Evolutionary conservation across 2,888 invertebrate genomes (phyloP).

Genomic region (Melanargia galathea): DNA sequence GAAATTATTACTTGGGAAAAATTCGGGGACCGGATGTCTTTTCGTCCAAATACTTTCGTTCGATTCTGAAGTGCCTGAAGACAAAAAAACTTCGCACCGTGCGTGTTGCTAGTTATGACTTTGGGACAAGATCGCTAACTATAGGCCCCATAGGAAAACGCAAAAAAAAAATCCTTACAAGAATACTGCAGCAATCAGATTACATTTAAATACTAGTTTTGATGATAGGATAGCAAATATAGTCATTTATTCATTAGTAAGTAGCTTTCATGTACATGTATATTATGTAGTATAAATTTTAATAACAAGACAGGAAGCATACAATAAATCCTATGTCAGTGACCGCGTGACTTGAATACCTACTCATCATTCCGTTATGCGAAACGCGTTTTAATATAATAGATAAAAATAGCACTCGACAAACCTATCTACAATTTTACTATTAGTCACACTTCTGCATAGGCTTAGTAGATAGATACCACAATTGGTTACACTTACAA

Average conservation of each 20-base stretch:
- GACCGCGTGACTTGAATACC: conserved; percentile 68
- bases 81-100: too few species aligned
- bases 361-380: conserved; percentile 61
- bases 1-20: too few species aligned
- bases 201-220: background rate
- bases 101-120: too few species aligned
- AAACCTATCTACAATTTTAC: conserved; percentile 40
- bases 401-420: conserved; percentile 44
- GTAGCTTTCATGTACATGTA: too few species aligned
- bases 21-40: too few species aligned
- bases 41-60: too few species aligned
- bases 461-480: background rate
- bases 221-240: conserved; percentile 11
- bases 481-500: too few species aligned
- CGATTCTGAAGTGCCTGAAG: too few species aligned
- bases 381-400: conserved; percentile 51
- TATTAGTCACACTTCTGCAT: conserved; percentile 29
- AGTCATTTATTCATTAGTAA: too few species aligned
- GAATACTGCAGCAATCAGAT: background rate
- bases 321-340: conserved; percentile 73
- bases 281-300: too few species aligned
- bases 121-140: too few species aligned
- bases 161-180: background rate
- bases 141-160: background rate
- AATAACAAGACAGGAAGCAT: conserved; percentile 69